Percentiles rank a stretch among this genome's conserved stretches.
Evolutionary conservation across 2,113 vertebrate genomes (phyloP).

Genomic region (Oryzias melastigma): DNA sequence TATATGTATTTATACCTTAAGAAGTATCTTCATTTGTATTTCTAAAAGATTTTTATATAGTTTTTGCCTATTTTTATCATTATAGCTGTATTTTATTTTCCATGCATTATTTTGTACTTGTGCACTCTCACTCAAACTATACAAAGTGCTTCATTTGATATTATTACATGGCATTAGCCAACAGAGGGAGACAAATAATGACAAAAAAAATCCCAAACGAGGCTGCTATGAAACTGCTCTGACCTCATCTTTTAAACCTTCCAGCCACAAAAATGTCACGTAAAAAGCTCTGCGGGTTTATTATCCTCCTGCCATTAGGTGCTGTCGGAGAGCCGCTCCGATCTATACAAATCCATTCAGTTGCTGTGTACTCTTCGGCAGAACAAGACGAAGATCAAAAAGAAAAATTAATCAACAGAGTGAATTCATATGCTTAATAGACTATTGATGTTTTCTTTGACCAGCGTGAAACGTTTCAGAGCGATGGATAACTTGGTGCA

Average conservation of each 20-base stretch:
- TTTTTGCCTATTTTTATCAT: too few relatives aligned
- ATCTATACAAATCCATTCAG: conserved; percentile 14
- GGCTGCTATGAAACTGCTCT: conserved; percentile 7
- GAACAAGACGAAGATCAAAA: conserved; percentile 35
- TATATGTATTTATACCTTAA: too few relatives aligned
- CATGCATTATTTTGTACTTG: neutral
- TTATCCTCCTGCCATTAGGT: neutral
- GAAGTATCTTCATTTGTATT: too few relatives aligned
- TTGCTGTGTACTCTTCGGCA: conserved; percentile 16
- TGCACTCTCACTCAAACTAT: neutral
- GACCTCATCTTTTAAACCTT: conserved; percentile 21
- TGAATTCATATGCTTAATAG: conserved; percentile 27
- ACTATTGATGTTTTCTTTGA: conserved; percentile 9
- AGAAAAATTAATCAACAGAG: conserved; percentile 1
- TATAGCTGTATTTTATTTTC: neutral
- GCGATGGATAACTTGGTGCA: neutral
- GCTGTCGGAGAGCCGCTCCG: conserved; percentile 5
- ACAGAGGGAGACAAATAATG: conserved; percentile 68
- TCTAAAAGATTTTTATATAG: too few relatives aligned
- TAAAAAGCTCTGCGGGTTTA: neutral
- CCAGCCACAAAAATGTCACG: neutral
- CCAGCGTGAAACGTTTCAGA: conserved; percentile 1
- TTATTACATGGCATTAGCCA: conserved; percentile 38
- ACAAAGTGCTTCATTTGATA: conserved; percentile 14
- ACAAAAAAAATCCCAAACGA: conserved; percentile 1